Percentiles rank a stretch among this genome's conserved stretches.
These are phyloP conservation scores for Arvicanthis niloticus DNA, from an alignment of 2,113 vertebrate species.

Conservation along the genomic window DNA sequence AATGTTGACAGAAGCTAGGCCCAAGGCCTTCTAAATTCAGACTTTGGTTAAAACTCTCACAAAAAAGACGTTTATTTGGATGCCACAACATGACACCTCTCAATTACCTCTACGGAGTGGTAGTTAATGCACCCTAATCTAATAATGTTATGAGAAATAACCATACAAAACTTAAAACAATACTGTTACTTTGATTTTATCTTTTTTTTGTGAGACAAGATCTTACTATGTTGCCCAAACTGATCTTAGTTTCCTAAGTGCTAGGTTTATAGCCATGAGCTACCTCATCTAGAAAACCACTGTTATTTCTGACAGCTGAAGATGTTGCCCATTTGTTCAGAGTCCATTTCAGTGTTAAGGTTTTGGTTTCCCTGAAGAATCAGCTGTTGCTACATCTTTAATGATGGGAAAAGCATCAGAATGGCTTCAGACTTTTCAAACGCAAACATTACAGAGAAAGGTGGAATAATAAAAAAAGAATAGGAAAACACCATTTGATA, in stretches of 20 bases:
- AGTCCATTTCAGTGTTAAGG: background rate
- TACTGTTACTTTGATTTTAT: background rate
- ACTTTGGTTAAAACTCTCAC: background rate
- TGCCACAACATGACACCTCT: background rate
- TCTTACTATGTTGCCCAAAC: background rate
- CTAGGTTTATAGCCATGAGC: background rate
- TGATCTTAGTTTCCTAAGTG: background rate
- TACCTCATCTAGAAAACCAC: background rate
- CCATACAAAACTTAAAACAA: background rate
- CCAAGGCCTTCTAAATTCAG: constrained; percentile 41
- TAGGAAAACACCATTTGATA: background rate
- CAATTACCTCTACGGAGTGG: background rate
- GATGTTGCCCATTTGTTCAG: background rate
- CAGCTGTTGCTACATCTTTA: constrained; percentile 10
- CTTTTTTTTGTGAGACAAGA: background rate
- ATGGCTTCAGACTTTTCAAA: constrained; percentile 21
- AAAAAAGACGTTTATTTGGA: background rate
- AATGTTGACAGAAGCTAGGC: constrained; percentile 26
- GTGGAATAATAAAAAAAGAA: background rate
- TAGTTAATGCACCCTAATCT: constrained; percentile 12
- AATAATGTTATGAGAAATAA: constrained; percentile 9
- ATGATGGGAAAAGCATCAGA: constrained; percentile 12
- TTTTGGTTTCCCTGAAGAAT: background rate
- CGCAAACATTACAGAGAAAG: constrained; percentile 1
- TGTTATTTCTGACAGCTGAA: background rate